phyloP scores from a whole-genome alignment of 2,888 invertebrate species.

The Caradrina kadenii region DNA sequence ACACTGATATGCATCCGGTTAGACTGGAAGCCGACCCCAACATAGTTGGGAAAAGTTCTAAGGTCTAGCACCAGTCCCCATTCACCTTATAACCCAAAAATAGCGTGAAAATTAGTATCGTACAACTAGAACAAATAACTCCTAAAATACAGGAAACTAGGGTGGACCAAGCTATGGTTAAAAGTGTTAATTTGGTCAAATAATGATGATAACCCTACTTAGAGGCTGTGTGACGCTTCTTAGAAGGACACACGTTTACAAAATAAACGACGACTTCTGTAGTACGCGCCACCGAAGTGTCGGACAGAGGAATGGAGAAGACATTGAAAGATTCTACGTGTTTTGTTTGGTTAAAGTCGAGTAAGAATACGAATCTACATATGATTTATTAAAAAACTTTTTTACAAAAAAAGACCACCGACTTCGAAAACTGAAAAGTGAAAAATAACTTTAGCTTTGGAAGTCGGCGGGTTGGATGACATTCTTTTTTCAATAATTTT shows the following conservation, averaged over 20 bases:
- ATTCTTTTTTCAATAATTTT: too few relatives aligned
- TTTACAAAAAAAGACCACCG: too few relatives aligned
- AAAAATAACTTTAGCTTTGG: too few relatives aligned
- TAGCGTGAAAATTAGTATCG: conserved; percentile 40
- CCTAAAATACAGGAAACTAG: conserved; percentile 68
- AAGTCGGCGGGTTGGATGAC: too few relatives aligned
- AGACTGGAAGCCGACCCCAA: too few relatives aligned
- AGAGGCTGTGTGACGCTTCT: conserved; percentile 84
- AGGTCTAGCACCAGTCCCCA: not conserved
- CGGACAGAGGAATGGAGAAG: conserved; percentile 59
- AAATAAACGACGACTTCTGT: conserved; percentile 85
- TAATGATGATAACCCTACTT: conserved; percentile 87
- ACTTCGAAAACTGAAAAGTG: too few relatives aligned
- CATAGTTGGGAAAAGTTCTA: too few relatives aligned
- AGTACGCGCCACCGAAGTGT: conserved; percentile 77
- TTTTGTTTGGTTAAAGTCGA: too few relatives aligned
- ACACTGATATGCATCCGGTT: too few relatives aligned
- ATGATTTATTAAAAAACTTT: too few relatives aligned
- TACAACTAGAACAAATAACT: conserved; percentile 48
- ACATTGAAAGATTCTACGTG: too few relatives aligned
- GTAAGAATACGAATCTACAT: too few relatives aligned
- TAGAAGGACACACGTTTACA: conserved; percentile 84
- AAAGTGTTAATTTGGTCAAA: conserved; percentile 89
- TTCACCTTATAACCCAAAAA: conserved; percentile 35
- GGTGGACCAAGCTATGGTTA: conserved; percentile 68